Conservation (phyloP, 2,113 vertebrate genomes). For the Copsychus sechellarum region DNA sequence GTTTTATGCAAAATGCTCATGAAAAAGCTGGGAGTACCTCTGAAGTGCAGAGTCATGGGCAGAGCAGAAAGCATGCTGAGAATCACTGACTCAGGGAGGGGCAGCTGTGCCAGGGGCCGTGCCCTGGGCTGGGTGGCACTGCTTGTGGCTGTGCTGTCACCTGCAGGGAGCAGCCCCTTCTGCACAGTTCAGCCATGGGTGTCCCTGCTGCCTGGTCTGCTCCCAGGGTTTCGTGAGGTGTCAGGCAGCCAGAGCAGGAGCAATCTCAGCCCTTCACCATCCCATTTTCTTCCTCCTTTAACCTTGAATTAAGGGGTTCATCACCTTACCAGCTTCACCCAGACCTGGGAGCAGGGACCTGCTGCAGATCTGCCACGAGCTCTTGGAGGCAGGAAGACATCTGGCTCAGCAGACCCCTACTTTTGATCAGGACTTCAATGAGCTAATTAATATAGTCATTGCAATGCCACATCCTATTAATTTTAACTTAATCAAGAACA, state of each 20-base stretch:
- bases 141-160: rapidly evolving
- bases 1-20: neutral
- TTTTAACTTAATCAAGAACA: neutral
- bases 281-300: neutral
- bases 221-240: neutral
- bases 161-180: neutral
- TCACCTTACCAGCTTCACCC: neutral
- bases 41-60: neutral
- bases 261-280: neutral
- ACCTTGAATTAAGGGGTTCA: neutral
- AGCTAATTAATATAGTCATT: neutral
- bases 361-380: neutral
- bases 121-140: neutral
- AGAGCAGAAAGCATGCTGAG: neutral
- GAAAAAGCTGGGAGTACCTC: neutral
- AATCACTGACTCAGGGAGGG: neutral
- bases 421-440: neutral
- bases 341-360: neutral
- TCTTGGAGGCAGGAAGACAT: neutral
- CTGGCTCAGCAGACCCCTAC: neutral
- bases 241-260: neutral
- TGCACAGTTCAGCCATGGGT: neutral
- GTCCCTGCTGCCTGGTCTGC: neutral
- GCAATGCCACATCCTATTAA: neutral
- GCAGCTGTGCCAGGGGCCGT: rapidly evolving